Base-by-base conservation (phyloP, 2,113 vertebrate species). In the Myotis yumanensis region DNA sequence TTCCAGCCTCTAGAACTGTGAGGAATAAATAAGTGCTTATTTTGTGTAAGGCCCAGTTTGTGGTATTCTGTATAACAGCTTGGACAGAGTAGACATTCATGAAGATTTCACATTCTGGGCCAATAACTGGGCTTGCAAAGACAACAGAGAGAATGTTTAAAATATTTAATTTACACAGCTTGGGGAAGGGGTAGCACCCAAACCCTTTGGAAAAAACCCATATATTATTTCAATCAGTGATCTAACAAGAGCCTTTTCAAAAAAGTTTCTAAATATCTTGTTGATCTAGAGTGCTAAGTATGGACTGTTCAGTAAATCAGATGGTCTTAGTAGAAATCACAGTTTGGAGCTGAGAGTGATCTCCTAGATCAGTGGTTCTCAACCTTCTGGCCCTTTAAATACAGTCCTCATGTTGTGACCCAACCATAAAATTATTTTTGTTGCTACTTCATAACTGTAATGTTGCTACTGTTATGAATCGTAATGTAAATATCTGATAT, bases 51-150 rank as follows among this genome's bases (percentile, higher is more conserved):
- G 11, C 35, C 30, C 5, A 37, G 35, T 46, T 46, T 43, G 25
- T 81, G 66, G 28, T 30, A 14, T 71, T 86, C 62, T 35, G 54
- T 62, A 17, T 12, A 73, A 37, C 22, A 72, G 75, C 30, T 28
- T 68, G 35, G 80, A 57, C 18, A 43, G 14, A 20, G 20, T n/a
- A 23, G 76, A 64, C 43, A 4, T 37, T 86, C 28, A 51, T 76
- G 86, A 89, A 93, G 59, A 96, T 52, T 85, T 90, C 43, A 84
- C 73, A 51, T 35, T 84, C 35, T 90, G 51, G 22, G 48, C 22
- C 46, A 90, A 90, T 43, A 73, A 57, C 72, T 30, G 16, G 79
- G 28, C 28, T 94, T 75, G 91, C 17, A 64, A 72, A 82, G 28
- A 77, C 30, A 20, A 48, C n/a, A 46, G 73, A 90, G 69, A 91